Percentiles rank a stretch among this genome's conserved stretches.
These are phyloP conservation scores for Xiphophorus couchianus DNA, from an alignment of 2,113 vertebrate genomes.

Conservation along the genomic window DNA sequence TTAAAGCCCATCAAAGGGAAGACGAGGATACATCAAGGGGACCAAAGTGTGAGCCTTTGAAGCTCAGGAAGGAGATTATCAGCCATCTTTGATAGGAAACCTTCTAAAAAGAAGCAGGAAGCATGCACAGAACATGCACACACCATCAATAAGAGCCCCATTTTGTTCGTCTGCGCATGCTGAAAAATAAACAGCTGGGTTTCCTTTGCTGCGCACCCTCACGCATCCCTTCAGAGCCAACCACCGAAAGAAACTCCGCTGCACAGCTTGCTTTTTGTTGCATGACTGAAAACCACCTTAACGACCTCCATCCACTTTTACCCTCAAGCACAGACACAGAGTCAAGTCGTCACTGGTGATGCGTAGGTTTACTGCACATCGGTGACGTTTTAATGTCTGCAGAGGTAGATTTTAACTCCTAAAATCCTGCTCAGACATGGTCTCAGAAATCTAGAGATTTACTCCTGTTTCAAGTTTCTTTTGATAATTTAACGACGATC, in stretches of 20 bases:
- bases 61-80: constrained; percentile 65
- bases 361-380: neutral
- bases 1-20: constrained; percentile 73
- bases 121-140: constrained; percentile 29
- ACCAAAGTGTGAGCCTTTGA: constrained; percentile 63
- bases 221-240: constrained; percentile 33
- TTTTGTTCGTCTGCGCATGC: constrained; percentile 23
- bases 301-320: constrained; percentile 31
- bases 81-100: constrained; percentile 58
- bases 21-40: constrained; percentile 64
- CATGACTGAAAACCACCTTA: constrained; percentile 64
- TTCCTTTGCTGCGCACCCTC: constrained; percentile 24
- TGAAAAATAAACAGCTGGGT: constrained; percentile 18
- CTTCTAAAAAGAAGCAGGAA: constrained; percentile 53
- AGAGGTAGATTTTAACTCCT: constrained; percentile 4
- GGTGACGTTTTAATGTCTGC: neutral
- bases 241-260: constrained; percentile 50
- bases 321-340: constrained; percentile 15
- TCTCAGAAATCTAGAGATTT: neutral
- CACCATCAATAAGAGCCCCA: neutral
- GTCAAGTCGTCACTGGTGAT: neutral
- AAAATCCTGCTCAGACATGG: neutral
- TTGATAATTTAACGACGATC: neutral
- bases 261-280: constrained; percentile 62
- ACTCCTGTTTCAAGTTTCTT: neutral